These are phyloP conservation scores for Campaea margaritaria DNA, from an alignment of 2,888 invertebrate genomes.

Conservation along the genomic window DNA sequence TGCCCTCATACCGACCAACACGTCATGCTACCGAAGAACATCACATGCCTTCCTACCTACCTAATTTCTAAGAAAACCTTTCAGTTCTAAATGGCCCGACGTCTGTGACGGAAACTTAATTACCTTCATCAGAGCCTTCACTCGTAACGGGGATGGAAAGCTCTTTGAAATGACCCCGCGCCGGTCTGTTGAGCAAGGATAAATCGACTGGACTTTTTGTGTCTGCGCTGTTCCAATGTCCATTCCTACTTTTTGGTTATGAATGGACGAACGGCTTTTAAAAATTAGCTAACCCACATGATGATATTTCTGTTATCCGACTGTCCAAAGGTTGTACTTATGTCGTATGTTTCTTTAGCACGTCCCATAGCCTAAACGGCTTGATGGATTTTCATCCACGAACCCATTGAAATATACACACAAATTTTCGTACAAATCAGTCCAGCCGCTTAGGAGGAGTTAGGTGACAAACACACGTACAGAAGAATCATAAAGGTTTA, in stretches of 20 bases:
- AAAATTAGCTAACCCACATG: background rate
- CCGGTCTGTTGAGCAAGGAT: constrained; percentile 42
- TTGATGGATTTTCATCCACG: no score
- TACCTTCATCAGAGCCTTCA: constrained; percentile 37
- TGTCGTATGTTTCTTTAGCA: no score
- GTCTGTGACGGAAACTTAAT: constrained; percentile 37
- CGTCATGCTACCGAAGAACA: no score
- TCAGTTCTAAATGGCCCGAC: constrained; percentile 10
- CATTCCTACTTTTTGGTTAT: constrained; percentile 32
- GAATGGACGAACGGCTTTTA: background rate
- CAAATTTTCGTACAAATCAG: no score
- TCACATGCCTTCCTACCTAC: background rate
- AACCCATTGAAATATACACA: no score
- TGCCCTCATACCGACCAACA: no score
- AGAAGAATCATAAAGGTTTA: no score
- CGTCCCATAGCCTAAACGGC: no score
- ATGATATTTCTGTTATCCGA: no score
- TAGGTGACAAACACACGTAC: no score
- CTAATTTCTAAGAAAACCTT: background rate
- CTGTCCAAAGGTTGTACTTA: background rate
- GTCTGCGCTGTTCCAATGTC: constrained; percentile 41
- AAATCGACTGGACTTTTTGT: constrained; percentile 49
- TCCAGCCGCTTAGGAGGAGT: no score
- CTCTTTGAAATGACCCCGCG: constrained; percentile 46
- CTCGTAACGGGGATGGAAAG: constrained; percentile 39